A percentile compares a stretch with the other conserved stretches of the same genome.
These are phyloP conservation scores for Myotis vivesi DNA, from an alignment of 2,797 vertebrate species.

Conservation along the genomic window DNA sequence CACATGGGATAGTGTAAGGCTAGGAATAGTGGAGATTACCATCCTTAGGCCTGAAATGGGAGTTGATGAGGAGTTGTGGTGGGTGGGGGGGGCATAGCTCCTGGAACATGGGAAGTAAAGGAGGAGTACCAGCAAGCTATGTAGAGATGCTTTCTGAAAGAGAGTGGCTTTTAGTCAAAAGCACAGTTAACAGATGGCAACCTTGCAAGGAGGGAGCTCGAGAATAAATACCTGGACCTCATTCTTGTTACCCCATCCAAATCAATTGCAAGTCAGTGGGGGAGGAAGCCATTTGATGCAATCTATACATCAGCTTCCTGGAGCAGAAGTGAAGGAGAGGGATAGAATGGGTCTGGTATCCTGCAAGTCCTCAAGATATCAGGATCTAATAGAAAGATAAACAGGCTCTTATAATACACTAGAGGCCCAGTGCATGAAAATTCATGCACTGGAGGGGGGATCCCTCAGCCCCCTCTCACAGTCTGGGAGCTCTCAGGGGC, in stretches of 20 bases:
- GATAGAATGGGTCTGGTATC: not conserved
- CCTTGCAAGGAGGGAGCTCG: not conserved
- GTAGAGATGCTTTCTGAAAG: not conserved
- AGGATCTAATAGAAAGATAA: not conserved
- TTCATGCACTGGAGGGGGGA: no score
- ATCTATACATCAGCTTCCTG: not conserved
- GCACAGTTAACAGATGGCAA: not conserved
- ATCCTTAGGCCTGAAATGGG: not conserved
- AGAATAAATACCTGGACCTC: not conserved
- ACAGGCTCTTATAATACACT: not conserved
- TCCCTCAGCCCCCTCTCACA: no score
- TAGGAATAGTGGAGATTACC: not conserved
- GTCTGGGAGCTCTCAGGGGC: no score
- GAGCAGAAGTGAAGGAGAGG: not conserved
- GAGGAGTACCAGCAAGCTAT: not conserved
- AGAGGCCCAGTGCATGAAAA: no score
- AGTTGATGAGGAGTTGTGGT: no score
- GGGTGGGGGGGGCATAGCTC: fast-evolving
- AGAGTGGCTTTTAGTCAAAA: not conserved
- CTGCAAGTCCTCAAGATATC: not conserved
- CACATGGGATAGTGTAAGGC: not conserved
- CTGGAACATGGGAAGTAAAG: not conserved
- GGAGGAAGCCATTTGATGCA: not conserved
- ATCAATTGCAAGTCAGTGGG: not conserved
- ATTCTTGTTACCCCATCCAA: not conserved